Evolutionary conservation across 2,797 vertebrate genomes (phyloP), one percentile per base, ranked within the genome.

Genomic region (Apogon hyalosoma): DNA sequence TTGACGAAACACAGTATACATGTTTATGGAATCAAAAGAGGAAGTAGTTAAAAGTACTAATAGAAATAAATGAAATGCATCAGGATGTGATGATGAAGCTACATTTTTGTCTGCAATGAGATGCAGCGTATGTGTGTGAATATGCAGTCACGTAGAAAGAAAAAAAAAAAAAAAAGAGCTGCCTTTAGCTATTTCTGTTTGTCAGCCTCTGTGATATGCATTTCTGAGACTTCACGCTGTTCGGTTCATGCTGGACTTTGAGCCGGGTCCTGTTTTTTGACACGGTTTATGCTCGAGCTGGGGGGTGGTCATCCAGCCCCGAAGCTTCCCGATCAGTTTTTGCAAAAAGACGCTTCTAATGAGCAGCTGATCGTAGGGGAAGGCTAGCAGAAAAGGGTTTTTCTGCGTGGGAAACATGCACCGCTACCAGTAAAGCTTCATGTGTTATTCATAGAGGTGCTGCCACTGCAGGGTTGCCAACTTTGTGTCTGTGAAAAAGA

Each of bases 161-260:
- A 75, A 67, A 42, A 72, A 48, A 75, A 67, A 66, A 48, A 75
- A 75, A 48, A 75, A 76, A 79, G 63, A 61, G 67, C 15, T 2
- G 77, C 86, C 83, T 76, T 66, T 50, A 70, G 77, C 78, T 65
- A 43, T 82, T 82, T 70, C 77, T 78, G 80, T 78, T 73, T 67
- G 57, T 74, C 63, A 63, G 28, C 63, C 49, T 73, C 49, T 68
- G 1, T 59, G 63, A 56, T 65, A 69, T 47, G 50, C 43, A 65
- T 21, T 71, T 79, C 53, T 65, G 62, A 73, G 49, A 56, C 51
- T 56, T 63, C 49, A 11, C 3, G 60, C 69, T 53, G 53, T 49
- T 74, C 28, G 42, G 45, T 64, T 61, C 64, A 48, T 19, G 63
- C 70, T 28, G 68, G 6, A 64, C 46, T 40, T 64, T 60, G 38